Evolutionary conservation across 2,888 invertebrate genomes (phyloP), one percentile per base, ranked within the genome.

Genomic region (Andrena chrysosceles): DNA sequence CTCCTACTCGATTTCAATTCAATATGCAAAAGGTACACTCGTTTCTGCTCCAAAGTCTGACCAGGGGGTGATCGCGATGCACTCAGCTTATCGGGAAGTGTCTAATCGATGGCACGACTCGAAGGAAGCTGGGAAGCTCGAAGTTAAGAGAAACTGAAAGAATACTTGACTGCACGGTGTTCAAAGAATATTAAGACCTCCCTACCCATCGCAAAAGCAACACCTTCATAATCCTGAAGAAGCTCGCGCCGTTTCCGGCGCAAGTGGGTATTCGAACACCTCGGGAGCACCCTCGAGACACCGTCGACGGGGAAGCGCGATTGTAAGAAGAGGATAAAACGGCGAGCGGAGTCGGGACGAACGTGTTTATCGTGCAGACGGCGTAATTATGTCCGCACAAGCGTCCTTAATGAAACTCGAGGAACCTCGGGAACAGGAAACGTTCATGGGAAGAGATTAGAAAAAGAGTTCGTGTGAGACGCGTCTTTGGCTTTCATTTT

Each of bases 331-430:
- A 8, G 33, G 59, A 33, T n/a, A 71, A 23, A 64, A 56, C 62
- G 33, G 2, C 64, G 52, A 67, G 31, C 13, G 42, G 23, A 42
- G 7, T n/a, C 6, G 8, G 48, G 59, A 23, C 33, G 62, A 70
- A 62, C 75, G 49, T 77, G 77, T 77, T 77, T 66, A 77, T 77
- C 77, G 77, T 64, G 59, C n/a, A 35, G 35, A 54, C 56, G 63
- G 7, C n/a, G 20, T 77, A 66, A 77, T 77, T 72, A 77, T 59
- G 70, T 42, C 31, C n/a, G 56, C 23, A 26, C 63, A 56, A 68
- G 49, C 59, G 54, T 63, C 49, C 60, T 67, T 67, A 73, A 77
- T 62, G 66, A 67, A 67, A 77, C 35, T 67, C 66, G 66, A 31
- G n/a, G 42, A 52, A 52, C 29, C 59, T 10, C 13, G 31, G 62